Percentiles rank a stretch among this genome's conserved stretches.
phyloP scores from a whole-genome alignment of 2,888 invertebrate species.

The Drosophila nigricruria region DNA sequence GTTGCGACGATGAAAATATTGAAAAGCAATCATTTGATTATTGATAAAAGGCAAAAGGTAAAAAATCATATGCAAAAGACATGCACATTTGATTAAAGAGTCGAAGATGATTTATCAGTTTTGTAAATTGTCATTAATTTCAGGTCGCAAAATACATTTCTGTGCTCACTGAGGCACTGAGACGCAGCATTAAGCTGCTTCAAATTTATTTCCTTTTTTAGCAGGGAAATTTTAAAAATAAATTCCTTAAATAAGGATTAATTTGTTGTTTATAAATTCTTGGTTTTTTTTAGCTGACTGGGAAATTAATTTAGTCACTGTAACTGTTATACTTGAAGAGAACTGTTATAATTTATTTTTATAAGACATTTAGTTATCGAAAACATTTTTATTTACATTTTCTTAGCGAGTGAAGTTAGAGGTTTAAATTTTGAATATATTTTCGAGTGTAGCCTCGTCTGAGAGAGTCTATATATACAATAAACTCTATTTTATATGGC shows the following conservation, averaged over 20 bases:
- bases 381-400: neutral
- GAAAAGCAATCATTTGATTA: constrained; percentile 66
- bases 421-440: neutral
- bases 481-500: too few relatives aligned
- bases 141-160: constrained; percentile 15
- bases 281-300: neutral
- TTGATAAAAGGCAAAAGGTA: constrained; percentile 49
- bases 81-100: constrained; percentile 37
- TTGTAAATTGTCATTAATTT: constrained; percentile 14
- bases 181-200: neutral
- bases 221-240: constrained; percentile 3
- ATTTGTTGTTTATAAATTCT: constrained; percentile 3
- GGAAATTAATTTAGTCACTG: neutral
- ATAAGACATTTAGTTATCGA: neutral
- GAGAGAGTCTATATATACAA: neutral
- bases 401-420: neutral
- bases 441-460: neutral
- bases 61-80: constrained; percentile 13
- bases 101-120: constrained; percentile 40
- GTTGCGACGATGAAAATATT: constrained; percentile 60
- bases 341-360: neutral
- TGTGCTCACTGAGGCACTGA: neutral
- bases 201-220: neutral
- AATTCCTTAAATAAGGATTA: neutral
- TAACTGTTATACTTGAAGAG: neutral